A percentile compares a stretch with the other conserved stretches of the same genome.
These are phyloP conservation scores for Sclerodermus sp. DNA, from an alignment of 2,888 invertebrate genomes.

Conservation along the genomic window DNA sequence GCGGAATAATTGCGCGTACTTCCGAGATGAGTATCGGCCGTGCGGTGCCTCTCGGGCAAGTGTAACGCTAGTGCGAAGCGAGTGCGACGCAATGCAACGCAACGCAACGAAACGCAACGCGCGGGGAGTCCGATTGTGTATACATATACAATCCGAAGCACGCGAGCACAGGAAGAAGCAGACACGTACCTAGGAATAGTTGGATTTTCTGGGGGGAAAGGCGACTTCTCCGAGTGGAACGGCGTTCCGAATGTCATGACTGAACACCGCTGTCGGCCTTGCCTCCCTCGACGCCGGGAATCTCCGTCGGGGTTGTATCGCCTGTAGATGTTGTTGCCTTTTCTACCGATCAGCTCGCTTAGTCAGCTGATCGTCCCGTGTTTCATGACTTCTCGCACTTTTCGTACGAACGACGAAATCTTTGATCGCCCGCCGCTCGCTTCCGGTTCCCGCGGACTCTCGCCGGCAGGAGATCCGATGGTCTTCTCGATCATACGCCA, in stretches of 20 bases:
- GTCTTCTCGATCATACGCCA: not conserved
- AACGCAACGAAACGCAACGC: not conserved
- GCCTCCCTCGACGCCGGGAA: slow-evolving; percentile 10
- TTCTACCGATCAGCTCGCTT: slow-evolving; percentile 39
- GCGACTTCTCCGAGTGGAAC: slow-evolving; percentile 47
- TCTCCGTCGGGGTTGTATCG: slow-evolving; percentile 15
- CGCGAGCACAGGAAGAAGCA: too few species aligned
- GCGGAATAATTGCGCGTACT: not conserved
- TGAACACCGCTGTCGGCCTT: slow-evolving; percentile 32
- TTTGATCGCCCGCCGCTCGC: slow-evolving; percentile 5
- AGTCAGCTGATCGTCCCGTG: slow-evolving; percentile 47
- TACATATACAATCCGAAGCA: slow-evolving; percentile 36
- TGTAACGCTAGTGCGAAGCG: not conserved
- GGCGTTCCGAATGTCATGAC: slow-evolving; percentile 53
- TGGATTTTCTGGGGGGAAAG: slow-evolving; percentile 39
- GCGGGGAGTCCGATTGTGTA: too few species aligned
- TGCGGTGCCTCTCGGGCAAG: not conserved
- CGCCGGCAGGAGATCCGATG: not conserved
- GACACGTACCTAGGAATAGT: too few species aligned
- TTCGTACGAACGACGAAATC: slow-evolving; percentile 36
- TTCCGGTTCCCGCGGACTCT: not conserved
- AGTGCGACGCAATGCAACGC: not conserved
- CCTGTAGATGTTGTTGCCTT: slow-evolving; percentile 20
- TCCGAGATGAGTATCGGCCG: not conserved
- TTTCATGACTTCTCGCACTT: slow-evolving; percentile 39